Evolutionary conservation across 64 coral and sea anemone genomes (phyloP).

Genomic region (Hydrozoanthus tunicans): DNA sequence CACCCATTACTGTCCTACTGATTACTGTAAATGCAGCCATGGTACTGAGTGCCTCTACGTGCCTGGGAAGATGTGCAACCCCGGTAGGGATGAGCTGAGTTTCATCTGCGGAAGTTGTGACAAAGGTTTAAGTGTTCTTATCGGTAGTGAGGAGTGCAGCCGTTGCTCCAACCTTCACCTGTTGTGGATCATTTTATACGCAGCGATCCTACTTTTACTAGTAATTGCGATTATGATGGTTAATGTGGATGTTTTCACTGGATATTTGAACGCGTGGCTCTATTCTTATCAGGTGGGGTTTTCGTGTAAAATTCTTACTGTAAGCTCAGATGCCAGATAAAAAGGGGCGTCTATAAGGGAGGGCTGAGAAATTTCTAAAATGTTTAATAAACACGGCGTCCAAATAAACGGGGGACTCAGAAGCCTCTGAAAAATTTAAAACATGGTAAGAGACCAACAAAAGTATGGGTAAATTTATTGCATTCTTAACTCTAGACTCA

Average conservation of each 20-base stretch:
- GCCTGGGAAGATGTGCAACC: conserved; percentile 61
- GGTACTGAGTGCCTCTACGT: conserved; percentile 25
- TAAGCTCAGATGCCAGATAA: too few relatives aligned
- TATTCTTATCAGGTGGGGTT: conserved; percentile 77
- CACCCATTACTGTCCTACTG: conserved; percentile 79
- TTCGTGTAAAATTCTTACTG: too few relatives aligned
- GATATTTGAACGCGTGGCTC: conserved; percentile 87
- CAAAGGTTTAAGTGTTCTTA: conserved; percentile 21
- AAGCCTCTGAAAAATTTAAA: too few relatives aligned
- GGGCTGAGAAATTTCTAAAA: too few relatives aligned
- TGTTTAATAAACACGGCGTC: too few relatives aligned
- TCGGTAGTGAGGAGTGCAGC: conserved; percentile 77
- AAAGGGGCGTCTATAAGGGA: too few relatives aligned
- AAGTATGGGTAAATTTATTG: too few relatives aligned
- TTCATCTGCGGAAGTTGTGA: conserved; percentile 84
- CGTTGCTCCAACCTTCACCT: conserved; percentile 63
- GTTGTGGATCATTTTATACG: conserved; percentile 67
- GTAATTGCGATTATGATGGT: conserved; percentile 78
- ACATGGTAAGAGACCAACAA: too few relatives aligned
- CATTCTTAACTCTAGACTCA: too few relatives aligned
- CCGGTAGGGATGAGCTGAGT: conserved; percentile 39
- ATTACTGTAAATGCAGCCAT: conserved; percentile 54
- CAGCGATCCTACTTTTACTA: conserved; percentile 36
- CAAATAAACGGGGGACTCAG: too few relatives aligned
- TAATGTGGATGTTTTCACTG: conserved; percentile 86